These are phyloP conservation scores for Riparia riparia DNA, from an alignment of 2,113 vertebrate genomes.

Conservation along the genomic window DNA sequence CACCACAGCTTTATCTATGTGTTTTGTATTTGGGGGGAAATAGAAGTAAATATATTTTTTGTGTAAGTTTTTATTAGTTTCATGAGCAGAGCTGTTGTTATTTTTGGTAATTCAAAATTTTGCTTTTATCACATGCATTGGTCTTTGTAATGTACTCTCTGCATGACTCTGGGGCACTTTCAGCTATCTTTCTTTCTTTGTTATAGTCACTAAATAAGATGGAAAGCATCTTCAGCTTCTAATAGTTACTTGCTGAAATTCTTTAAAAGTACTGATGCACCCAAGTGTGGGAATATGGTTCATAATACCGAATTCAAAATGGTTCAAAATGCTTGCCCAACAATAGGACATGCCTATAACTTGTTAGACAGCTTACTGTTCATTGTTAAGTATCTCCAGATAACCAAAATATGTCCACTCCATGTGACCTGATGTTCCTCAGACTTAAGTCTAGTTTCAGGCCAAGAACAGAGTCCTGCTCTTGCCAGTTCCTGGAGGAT, in stretches of 20 bases:
- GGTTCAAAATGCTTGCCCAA: neutral
- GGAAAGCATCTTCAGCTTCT: neutral
- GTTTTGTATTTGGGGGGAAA: neutral
- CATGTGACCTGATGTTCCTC: neutral
- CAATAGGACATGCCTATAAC: neutral
- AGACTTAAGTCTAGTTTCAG: neutral
- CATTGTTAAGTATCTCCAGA: neutral
- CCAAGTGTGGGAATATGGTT: neutral
- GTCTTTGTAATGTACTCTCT: neutral
- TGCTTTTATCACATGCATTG: neutral
- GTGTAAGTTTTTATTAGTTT: neutral
- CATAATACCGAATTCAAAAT: neutral
- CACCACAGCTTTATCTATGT: neutral
- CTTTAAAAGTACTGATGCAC: neutral
- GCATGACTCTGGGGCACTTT: neutral
- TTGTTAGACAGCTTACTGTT: neutral
- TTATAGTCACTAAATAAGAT: neutral
- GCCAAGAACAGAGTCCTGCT: neutral
- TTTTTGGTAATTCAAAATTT: neutral
- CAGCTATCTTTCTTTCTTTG: neutral
- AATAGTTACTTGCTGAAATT: neutral
- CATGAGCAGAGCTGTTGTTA: neutral
- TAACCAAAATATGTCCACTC: neutral
- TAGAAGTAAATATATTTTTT: neutral
- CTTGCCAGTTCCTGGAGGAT: neutral